Conservation (phyloP, 2,888 invertebrate genomes). For the Watsonalla binaria region DNA sequence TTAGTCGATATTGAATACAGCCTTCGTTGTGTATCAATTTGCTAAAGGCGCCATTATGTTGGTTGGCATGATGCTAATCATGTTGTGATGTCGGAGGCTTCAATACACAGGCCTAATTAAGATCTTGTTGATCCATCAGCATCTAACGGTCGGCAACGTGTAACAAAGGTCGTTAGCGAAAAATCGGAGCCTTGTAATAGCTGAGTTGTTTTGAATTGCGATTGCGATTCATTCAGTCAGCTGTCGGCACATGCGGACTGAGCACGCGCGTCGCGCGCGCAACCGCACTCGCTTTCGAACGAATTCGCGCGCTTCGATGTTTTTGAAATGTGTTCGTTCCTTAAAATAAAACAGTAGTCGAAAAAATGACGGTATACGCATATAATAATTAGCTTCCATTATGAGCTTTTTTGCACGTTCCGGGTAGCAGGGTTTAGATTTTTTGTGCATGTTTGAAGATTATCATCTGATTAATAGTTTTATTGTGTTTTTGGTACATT, state of each 20-base stretch:
- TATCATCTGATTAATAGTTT: slow-evolving; percentile 28
- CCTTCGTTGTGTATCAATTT: neutral
- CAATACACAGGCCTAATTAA: slow-evolving; percentile 4
- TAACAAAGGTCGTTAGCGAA: slow-evolving; percentile 52
- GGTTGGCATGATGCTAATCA: neutral
- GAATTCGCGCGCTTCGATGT: slow-evolving; percentile 51
- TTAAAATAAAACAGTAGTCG: no score
- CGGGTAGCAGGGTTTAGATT: slow-evolving; percentile 8
- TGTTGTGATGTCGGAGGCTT: neutral
- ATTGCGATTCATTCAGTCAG: slow-evolving; percentile 57
- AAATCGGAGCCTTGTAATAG: slow-evolving; percentile 64
- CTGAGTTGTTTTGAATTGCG: slow-evolving; percentile 70
- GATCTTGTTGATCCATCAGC: slow-evolving; percentile 16
- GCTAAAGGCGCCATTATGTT: neutral
- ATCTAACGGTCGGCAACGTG: slow-evolving; percentile 30
- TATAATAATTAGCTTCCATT: slow-evolving; percentile 5
- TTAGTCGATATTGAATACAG: neutral
- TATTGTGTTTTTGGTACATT: slow-evolving; percentile 19
- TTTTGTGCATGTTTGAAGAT: slow-evolving; percentile 16
- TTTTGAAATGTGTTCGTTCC: slow-evolving; percentile 11
- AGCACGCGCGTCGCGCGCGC: slow-evolving; percentile 74
- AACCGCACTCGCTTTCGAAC: slow-evolving; percentile 31
- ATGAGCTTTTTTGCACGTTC: neutral
- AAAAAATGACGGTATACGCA: no score
- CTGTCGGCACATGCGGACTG: slow-evolving; percentile 67